Evolutionary conservation across 2,797 vertebrate genomes (phyloP).

Genomic region (Enteromius treurensis): DNA sequence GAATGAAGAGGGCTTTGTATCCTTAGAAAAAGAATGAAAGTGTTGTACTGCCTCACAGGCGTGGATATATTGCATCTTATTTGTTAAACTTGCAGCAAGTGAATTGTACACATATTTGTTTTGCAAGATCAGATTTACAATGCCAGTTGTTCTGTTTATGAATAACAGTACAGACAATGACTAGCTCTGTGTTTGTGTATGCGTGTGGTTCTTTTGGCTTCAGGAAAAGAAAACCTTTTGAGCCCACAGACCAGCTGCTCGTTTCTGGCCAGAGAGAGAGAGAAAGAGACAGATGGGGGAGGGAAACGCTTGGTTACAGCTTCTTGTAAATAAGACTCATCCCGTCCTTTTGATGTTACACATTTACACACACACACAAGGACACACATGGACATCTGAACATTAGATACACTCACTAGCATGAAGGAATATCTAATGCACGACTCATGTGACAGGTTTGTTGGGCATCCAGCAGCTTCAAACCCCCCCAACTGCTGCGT

Average conservation of each 20-base stretch:
- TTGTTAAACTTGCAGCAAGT: background rate
- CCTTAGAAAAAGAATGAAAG: background rate
- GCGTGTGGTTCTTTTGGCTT: background rate
- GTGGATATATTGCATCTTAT: background rate
- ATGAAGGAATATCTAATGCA: background rate
- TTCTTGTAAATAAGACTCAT: slow-evolving; percentile 51
- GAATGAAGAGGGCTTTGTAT: background rate
- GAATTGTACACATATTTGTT: background rate
- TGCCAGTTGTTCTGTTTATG: background rate
- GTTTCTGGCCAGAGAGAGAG: slow-evolving; percentile 26
- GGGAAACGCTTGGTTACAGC: slow-evolving; percentile 41
- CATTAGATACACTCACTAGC: slow-evolving; percentile 4
- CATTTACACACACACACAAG: background rate
- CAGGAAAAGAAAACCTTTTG: slow-evolving; percentile 33
- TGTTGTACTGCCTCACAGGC: background rate
- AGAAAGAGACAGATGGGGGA: slow-evolving; percentile 31
- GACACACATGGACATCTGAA: background rate
- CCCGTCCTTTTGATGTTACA: slow-evolving; percentile 18
- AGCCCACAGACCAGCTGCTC: slow-evolving; percentile 46
- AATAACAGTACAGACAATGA: background rate
- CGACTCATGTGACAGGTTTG: slow-evolving; percentile 3
- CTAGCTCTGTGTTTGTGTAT: background rate
- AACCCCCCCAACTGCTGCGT: background rate
- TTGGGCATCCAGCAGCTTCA: background rate
- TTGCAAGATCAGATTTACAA: slow-evolving; percentile 15